These are phyloP conservation scores for Apamea epomidion DNA, from an alignment of 2,888 invertebrate species.

Conservation along the genomic window DNA sequence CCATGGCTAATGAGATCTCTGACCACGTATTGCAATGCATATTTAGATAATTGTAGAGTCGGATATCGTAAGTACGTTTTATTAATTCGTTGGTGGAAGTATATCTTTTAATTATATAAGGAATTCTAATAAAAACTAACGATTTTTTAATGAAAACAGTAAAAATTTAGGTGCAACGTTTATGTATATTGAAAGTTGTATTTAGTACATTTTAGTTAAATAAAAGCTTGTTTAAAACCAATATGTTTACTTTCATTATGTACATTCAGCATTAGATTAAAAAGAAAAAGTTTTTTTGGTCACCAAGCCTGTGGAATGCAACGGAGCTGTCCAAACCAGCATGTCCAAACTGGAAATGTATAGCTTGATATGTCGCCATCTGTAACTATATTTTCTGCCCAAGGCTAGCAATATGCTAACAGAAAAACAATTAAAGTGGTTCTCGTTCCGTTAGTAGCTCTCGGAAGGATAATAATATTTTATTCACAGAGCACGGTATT, in stretches of 20 bases:
- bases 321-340: not conserved
- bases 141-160: not conserved
- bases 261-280: too few relatives aligned
- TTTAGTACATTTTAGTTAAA: not conserved
- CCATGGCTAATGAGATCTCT: accelerated
- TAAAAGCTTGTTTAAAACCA: too few relatives aligned
- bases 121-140: not conserved
- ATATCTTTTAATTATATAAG: not conserved
- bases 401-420: not conserved
- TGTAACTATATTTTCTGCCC: not conserved
- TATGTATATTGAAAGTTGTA: not conserved
- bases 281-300: too few relatives aligned
- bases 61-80: conserved; percentile 62
- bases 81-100: not conserved
- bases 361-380: too few relatives aligned
- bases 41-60: conserved; percentile 67
- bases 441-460: not conserved
- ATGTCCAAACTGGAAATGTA: not conserved
- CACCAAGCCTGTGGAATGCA: not conserved
- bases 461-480: not conserved
- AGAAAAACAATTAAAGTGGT: not conserved
- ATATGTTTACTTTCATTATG: not conserved
- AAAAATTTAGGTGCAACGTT: not conserved
- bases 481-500: not conserved
- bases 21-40: conserved; percentile 64